Evolutionary conservation across 2,113 vertebrate species (phyloP).

Genomic region (Sterrhoptilus dennistouni): DNA sequence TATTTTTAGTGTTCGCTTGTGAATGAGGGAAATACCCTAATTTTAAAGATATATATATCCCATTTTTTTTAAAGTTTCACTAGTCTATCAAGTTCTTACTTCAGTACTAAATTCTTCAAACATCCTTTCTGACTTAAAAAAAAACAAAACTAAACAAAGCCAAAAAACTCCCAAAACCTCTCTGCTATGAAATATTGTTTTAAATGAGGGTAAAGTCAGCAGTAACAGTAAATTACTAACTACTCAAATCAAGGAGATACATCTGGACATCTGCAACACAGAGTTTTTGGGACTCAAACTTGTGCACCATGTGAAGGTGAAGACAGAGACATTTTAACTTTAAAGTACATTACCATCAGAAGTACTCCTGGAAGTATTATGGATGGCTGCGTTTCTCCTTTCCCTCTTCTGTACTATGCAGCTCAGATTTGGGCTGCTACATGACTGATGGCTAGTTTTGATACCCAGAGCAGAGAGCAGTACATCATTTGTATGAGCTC

Average conservation of each 20-base stretch:
- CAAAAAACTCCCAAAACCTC: background rate
- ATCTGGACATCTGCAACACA: background rate
- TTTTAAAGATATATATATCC: background rate
- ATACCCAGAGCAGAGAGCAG: background rate
- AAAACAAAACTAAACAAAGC: too few species aligned
- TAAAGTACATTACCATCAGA: background rate
- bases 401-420: background rate
- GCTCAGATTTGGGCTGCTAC: background rate
- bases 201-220: background rate
- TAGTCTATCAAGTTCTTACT: background rate
- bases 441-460: slow-evolving; percentile 1
- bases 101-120: background rate
- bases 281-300: background rate
- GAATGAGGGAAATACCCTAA: background rate
- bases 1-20: background rate
- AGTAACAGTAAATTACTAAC: background rate
- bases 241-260: background rate
- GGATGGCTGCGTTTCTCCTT: background rate
- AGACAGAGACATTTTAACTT: background rate
- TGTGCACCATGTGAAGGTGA: background rate
- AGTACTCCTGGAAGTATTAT: background rate
- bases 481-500: background rate
- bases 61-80: background rate
- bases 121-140: background rate
- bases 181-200: background rate